phyloP scores from a whole-genome alignment of 2,888 invertebrate species.

The Agriotes lineatus region DNA sequence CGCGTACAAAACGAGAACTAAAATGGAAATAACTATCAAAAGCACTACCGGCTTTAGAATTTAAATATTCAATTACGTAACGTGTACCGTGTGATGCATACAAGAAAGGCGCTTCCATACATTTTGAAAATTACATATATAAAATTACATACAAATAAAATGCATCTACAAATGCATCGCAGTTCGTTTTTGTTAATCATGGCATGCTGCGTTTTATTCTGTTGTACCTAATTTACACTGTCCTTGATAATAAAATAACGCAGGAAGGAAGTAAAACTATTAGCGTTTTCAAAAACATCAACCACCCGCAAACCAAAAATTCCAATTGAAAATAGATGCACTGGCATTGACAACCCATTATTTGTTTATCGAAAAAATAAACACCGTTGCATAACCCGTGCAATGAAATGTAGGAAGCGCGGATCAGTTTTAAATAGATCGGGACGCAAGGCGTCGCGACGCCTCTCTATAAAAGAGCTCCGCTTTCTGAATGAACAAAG shows the following conservation, averaged over 20 bases:
- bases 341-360: background rate
- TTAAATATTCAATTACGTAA: too few relatives aligned
- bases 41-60: too few relatives aligned
- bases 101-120: background rate
- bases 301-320: background rate
- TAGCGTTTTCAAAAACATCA: background rate
- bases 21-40: too few relatives aligned
- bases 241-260: too few relatives aligned
- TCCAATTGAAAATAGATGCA: background rate
- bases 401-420: constrained; percentile 35
- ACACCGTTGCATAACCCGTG: constrained; percentile 24
- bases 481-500: background rate
- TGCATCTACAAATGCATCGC: too few relatives aligned
- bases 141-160: too few relatives aligned
- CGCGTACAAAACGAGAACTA: too few relatives aligned
- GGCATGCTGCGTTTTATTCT: too few relatives aligned
- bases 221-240: too few relatives aligned
- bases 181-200: too few relatives aligned
- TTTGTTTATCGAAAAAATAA: constrained; percentile 26
- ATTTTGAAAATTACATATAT: too few relatives aligned
- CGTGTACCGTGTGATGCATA: background rate
- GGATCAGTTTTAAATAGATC: constrained; percentile 38
- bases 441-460: constrained; percentile 33
- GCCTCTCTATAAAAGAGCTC: constrained; percentile 19
- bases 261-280: background rate